Evolutionary conservation across 2,888 invertebrate genomes (phyloP).

Genomic region (Lasius fuliginosus): DNA sequence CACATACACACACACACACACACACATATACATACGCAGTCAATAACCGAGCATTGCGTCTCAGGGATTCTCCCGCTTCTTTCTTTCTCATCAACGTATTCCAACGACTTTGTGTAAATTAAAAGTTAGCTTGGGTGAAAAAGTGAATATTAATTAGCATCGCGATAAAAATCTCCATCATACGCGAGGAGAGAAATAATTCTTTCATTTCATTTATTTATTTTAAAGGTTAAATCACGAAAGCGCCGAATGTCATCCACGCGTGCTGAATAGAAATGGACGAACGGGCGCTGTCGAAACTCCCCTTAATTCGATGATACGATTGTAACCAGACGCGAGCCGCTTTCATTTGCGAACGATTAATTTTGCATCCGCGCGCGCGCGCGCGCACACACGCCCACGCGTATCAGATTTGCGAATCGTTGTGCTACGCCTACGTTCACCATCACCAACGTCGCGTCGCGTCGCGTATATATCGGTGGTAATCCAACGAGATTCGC

Average conservation of each 20-base stretch:
- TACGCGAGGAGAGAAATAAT: neutral
- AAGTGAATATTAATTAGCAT: constrained; percentile 16
- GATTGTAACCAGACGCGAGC: constrained; percentile 42
- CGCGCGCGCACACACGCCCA: constrained; percentile 56
- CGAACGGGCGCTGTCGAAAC: neutral
- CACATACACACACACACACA: neutral
- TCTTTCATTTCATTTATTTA: neutral
- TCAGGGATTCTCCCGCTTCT: constrained; percentile 6
- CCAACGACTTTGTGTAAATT: constrained; percentile 11
- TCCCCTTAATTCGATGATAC: constrained; percentile 24
- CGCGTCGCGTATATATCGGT: neutral
- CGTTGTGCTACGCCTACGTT: constrained; percentile 62
- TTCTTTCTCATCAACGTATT: neutral
- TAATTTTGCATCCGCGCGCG: constrained; percentile 68
- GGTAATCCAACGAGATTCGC: constrained; percentile 59
- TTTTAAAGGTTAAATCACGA: constrained; percentile 1
- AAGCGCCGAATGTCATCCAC: neutral
- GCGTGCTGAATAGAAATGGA: neutral
- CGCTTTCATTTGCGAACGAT: constrained; percentile 68
- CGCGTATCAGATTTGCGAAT: constrained; percentile 63
- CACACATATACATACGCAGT: neutral
- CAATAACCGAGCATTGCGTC: constrained; percentile 27
- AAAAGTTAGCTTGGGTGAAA: neutral
- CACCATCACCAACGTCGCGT: constrained; percentile 13
- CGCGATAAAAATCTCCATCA: neutral